Evolutionary conservation across 2,888 invertebrate genomes (phyloP).

Genomic region (Eristalis pertinax): DNA sequence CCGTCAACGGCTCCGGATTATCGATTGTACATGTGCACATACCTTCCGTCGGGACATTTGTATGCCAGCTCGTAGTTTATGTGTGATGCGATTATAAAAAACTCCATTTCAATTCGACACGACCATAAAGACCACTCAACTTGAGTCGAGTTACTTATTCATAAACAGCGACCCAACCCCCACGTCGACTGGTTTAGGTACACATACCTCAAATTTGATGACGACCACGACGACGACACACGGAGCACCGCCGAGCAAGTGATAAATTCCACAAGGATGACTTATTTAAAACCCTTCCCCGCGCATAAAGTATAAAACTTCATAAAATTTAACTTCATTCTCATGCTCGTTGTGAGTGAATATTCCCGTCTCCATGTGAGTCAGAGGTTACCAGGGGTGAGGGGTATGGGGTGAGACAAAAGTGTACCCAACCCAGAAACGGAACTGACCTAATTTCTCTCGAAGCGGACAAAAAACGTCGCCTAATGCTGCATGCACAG

Average conservation of each 20-base stretch:
- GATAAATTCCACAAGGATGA: slow-evolving; percentile 47
- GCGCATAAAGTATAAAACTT: slow-evolving; percentile 32
- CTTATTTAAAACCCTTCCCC: slow-evolving; percentile 13
- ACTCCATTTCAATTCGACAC: slow-evolving; percentile 27
- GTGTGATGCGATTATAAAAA: slow-evolving; percentile 46
- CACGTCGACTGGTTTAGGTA: not conserved
- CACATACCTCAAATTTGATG: not conserved
- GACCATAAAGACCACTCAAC: slow-evolving; percentile 40
- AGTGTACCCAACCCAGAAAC: slow-evolving; percentile 32
- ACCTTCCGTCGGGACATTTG: slow-evolving; percentile 64
- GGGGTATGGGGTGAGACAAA: not conserved
- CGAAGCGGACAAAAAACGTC: slow-evolving; percentile 43
- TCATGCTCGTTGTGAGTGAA: slow-evolving; percentile 3
- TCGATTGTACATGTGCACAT: not conserved
- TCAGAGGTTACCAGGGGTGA: not conserved
- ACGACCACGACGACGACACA: slow-evolving; percentile 19
- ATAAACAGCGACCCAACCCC: not conserved
- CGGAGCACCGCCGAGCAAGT: slow-evolving; percentile 27
- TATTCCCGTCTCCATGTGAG: not conserved
- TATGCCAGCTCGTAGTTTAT: too few relatives aligned
- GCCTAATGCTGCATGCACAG: slow-evolving; percentile 59
- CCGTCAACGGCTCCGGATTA: not conserved
- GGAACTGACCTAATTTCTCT: slow-evolving; percentile 69
- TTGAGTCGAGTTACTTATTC: slow-evolving; percentile 47
- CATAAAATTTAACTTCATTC: slow-evolving; percentile 60